These are phyloP conservation scores for Perca schrenkii DNA, from an alignment of 2,113 vertebrate genomes.

Conservation along the genomic window DNA sequence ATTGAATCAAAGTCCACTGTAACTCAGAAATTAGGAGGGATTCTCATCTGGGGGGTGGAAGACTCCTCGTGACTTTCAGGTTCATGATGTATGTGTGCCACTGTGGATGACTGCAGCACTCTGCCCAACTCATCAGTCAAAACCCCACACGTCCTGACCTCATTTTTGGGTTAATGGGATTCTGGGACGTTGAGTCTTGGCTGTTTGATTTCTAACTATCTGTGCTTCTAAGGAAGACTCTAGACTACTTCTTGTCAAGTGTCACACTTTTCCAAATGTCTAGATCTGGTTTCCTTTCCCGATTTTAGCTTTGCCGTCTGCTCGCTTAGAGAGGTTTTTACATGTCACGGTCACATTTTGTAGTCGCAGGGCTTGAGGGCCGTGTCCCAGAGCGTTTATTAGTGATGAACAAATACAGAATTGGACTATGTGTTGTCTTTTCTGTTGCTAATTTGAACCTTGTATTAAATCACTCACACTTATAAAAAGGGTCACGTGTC, in stretches of 20 bases:
- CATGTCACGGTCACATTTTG: not conserved
- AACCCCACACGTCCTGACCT: conserved; percentile 48
- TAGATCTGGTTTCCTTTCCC: conserved; percentile 40
- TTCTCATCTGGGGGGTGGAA: not conserved
- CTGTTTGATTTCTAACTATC: conserved; percentile 36
- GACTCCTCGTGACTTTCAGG: not conserved
- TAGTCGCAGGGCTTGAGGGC: not conserved
- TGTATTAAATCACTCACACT: not conserved
- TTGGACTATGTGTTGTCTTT: no score
- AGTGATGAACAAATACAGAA: not conserved
- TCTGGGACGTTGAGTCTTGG: conserved; percentile 49
- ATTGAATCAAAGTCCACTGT: not conserved
- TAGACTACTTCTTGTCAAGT: conserved; percentile 8
- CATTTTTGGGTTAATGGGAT: conserved; percentile 50
- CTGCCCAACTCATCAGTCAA: conserved; percentile 25
- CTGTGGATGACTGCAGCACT: not conserved
- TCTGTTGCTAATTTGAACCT: no score
- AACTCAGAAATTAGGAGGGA: not conserved
- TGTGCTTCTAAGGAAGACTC: conserved; percentile 9
- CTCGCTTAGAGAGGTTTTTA: conserved; percentile 1
- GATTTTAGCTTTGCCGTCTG: conserved; percentile 44
- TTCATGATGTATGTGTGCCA: not conserved
- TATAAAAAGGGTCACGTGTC: not conserved
- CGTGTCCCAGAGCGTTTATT: not conserved
- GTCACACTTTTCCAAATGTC: conserved; percentile 13